Evolutionary conservation across 2,888 invertebrate species (phyloP), one percentile per base, ranked within the genome.

Genomic region (Xanthorhoe designata): DNA sequence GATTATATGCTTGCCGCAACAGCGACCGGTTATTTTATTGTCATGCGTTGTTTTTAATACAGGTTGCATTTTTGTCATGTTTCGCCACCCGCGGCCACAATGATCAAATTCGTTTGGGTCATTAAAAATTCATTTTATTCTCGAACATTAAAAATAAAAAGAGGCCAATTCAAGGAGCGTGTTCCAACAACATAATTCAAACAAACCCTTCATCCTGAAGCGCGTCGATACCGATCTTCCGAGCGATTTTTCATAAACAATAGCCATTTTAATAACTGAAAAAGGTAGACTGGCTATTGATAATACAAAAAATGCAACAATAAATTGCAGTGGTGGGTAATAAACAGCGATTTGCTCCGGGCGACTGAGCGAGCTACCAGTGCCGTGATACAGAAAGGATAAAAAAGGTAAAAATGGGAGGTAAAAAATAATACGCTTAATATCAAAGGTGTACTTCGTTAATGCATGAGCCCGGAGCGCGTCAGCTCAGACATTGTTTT

Each of bases 291-390:
- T 81, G 83, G 91, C 91, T 91, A 92, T 93, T 93, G 92, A 93
- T 93, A 93, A 92, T 92, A 88, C 89, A 92, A 93, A 92, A 93
- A 92, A 92, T 87, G 87, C 88, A 90, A 92, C 90, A 92, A 92
- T 92, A 93, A 92, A 93, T 92, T 91, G 91, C 88, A 78, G 86
- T 89, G 89, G 90, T 87, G 86, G 87, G 92, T 89, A 89, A 91
- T 92, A 92, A 91, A 92, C 86, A 86, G 90, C 90, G 92, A 91
- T 92, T 91, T 87, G 92, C 92, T 91, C 71, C 87, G 80, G 92
- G 92, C 92, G 92, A 93, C 92, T 87, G 74, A 76, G 74, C 77
- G 80, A 80, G 92, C 92, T 93, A 93, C 92, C 91, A 92, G 89
- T 90, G 83, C 85, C 82, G 66, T 64, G 74, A 66, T 75, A 72